Evolutionary conservation across 2,797 vertebrate species (phyloP), one percentile per base, ranked within the genome.

Genomic region (Yasuhikotakia modesta): DNA sequence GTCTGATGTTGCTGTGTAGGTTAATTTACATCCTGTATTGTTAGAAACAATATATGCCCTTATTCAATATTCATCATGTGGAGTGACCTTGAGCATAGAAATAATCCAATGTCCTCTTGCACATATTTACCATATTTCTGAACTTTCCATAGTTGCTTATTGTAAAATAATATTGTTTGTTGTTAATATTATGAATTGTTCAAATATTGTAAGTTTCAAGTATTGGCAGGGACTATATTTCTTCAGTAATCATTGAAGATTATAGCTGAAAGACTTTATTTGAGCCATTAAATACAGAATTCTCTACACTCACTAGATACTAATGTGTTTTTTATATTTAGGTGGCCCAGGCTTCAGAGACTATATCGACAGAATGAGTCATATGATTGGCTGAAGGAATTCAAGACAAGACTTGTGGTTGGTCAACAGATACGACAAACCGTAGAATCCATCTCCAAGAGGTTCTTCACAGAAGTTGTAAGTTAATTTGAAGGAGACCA

Each of bases 391-490:
- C 89, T 96, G 81, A 93, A 92, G 68, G 96, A 98, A 57, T 98
- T 96, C 91, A 95, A 93, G 91, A 95, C 93, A 0, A 93, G 97
- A 24, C 95, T 97, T 21, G 90, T 87, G 75, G 96, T 97, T 3
- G 97, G 97, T 0, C 89, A 96, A 65, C 95, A 98, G 65, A 96
- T 97, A 69, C 90, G 91, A 81, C 93, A 92, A 84, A 97, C 96
- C 0, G 96, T 99, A 63, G 95, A 95, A 67, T 96, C 95, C 0
- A 98, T 99, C 89, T 98, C 96, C 39, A 97, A 96, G 89, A 93
- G 95, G 79, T 98, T 99, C 91, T 98, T 97, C 87, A 95, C 96
- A n/a, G 97, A 98, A 85, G 96, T 97, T 2, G 97, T 99, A 86
- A 96, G 97, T 91, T 57, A 35, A 27, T 7, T 27, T 63, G 13